Percentiles rank a stretch among this genome's conserved stretches.
Conservation (phyloP, 2,888 invertebrate species). For the Sminthurinus aureus region DNA sequence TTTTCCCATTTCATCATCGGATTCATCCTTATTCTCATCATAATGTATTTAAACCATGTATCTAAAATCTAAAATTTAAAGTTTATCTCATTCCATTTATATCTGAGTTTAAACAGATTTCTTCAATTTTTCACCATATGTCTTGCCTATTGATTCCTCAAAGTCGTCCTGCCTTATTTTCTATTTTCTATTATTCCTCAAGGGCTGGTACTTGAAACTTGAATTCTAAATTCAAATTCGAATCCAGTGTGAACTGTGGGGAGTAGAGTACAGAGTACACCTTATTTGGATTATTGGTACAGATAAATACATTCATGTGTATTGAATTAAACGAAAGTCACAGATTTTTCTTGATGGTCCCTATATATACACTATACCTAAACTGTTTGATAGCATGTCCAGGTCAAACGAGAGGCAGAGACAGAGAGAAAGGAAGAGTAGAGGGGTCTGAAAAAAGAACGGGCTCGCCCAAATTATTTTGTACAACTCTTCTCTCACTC, state of each 20-base stretch:
- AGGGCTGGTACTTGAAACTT: no score
- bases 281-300: background rate
- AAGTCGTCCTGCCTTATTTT: no score
- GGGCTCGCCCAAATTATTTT: background rate
- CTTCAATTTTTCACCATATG: no score
- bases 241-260: background rate
- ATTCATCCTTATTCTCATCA: background rate
- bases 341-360: background rate
- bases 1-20: background rate
- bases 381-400: background rate
- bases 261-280: background rate
- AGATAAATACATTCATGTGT: background rate
- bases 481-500: background rate
- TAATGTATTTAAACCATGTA: no score
- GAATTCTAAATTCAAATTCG: no score
- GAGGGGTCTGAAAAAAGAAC: no score
- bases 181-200: no score
- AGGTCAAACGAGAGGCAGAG: background rate
- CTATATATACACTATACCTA: no score
- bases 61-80: no score
- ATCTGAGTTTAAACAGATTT: no score
- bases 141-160: no score
- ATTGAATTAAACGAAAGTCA: background rate
- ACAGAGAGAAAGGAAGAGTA: background rate
- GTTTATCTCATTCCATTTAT: no score